Evolutionary conservation across 2,888 invertebrate genomes (phyloP), one percentile per base, ranked within the genome.

Genomic region (Cephus spinipes): DNA sequence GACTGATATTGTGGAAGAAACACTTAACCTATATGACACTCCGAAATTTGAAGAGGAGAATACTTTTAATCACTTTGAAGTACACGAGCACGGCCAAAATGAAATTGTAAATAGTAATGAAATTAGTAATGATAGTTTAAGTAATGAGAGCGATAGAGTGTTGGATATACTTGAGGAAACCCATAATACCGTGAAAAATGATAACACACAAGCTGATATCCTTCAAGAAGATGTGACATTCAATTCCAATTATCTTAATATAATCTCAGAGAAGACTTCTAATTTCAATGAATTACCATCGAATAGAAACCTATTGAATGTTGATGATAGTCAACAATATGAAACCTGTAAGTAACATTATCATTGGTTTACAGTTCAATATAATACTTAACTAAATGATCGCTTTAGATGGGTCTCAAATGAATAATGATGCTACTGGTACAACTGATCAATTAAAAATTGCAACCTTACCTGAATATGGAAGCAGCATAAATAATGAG

Each of bases 261-360:
- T 55, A 23, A 31, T 33, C 71, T 32, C 33, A 30, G 34, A 88
- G 75, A 79, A 81, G 68, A 76, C 78, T 71, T 80, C 80, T 71
- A 85, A 80, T 83, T 86, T 88, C 79, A 84, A 87, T 80, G 86
- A 87, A 81, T 86, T 88, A 85, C 85, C 83, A 12, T 85, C 83
- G 23, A 87, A 89, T 82, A 85, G 87, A 85, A 89, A 89, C 88
- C 88, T 91, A 81, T 85, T 89, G 82, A 88, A 87, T 83, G 83
- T 86, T 79, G 85, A 87, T 79, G 85, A 85, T 77, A 82, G 77
- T 82, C 80, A 84, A 71, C 79, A 82, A 80, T 78, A 82, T 76
- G 80, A 85, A 30, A 81, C 82, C 79, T 82, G 88, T 86, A 80
- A 85, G 83, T 82, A 30, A 12, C 32, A 74, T 77, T 69, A 76